Evolutionary conservation across 1,140 invertebrate genomes (phyloP).

Genomic region (Heliothis virescens): DNA sequence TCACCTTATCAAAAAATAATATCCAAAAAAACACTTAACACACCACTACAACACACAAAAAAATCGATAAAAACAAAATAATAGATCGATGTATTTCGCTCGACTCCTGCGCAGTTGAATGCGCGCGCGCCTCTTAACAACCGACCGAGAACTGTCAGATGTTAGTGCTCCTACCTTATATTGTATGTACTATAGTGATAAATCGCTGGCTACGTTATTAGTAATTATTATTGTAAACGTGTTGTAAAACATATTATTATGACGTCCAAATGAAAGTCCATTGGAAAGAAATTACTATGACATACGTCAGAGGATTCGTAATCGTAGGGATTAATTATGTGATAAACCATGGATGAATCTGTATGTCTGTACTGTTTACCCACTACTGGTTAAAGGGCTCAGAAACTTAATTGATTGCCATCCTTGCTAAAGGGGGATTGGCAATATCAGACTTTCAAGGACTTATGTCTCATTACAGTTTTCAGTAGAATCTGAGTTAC

Average conservation of each 20-base stretch:
- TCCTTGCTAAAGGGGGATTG: no score
- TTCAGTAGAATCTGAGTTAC: no score
- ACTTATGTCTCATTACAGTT: no score
- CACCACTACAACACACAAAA: slow-evolving; percentile 9
- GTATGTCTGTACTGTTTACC: no score
- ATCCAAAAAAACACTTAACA: slow-evolving; percentile 6
- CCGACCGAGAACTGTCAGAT: background rate
- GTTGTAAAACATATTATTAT: background rate
- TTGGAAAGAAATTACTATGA: background rate
- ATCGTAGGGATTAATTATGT: background rate
- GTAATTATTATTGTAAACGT: background rate
- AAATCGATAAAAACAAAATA: background rate
- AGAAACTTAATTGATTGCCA: no score
- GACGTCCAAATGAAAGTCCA: background rate
- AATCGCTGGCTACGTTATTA: background rate
- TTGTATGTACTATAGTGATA: background rate
- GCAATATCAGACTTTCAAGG: no score
- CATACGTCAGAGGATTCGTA: slow-evolving; percentile 2
- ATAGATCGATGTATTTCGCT: slow-evolving; percentile 29
- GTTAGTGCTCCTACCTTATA: background rate
- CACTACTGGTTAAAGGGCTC: no score
- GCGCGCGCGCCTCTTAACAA: slow-evolving; percentile 5
- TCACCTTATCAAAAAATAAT: slow-evolving; percentile 27
- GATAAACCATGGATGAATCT: no score
- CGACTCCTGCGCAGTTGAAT: slow-evolving; percentile 6